Base-by-base conservation (phyloP, 2,797 vertebrate genomes). In the Denticeps clupeoides region DNA sequence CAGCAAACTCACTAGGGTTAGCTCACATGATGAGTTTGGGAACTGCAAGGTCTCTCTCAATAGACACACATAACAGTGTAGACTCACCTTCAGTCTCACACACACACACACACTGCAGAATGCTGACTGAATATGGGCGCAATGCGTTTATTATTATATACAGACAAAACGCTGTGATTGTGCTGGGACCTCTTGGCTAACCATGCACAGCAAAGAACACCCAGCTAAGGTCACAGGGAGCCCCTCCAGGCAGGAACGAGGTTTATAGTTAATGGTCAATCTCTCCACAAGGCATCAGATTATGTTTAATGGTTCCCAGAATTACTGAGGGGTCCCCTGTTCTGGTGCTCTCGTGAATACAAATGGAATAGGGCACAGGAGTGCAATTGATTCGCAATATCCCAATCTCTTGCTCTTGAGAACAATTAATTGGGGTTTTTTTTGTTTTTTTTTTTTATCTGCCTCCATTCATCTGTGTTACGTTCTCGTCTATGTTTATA, bases 281-380 rank as follows among this genome's bases (percentile, higher is more conserved):
- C 29, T 69, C 64, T 50, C 56, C 68, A 64, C 37, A 68, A 73
- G 60, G 51, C 68, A 66, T 71, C 63, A 77, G 68, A 67, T 58
- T 60, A 48, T 55, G 44, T 68, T 59, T 53, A 54, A 67, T 56
- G 44, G 59, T 58, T 72, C 23, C 35, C 13, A 7, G 49, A 65
- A 64, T 61, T 57, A 51, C 56, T 56, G 55, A 59, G 41, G 47
- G 19, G 50, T 27, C 27, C 53, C 51, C 45, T 25, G 16, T 38
- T 32, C n/a, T 51, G 42, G 48, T 60, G 44, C 55, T 62, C 69
- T 68, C 56, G 59, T 63, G 58, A 71, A 66, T 69, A 31, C 55
- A 61, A 65, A 68, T 47, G 67, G 56, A 19, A 52, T 55, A 25
- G 62, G 29, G 45, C 42, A 45, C 60, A 33, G 22, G 10, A 50